These are phyloP conservation scores for Heterochromis multidens DNA, from an alignment of 2,113 vertebrate species.

Conservation along the genomic window DNA sequence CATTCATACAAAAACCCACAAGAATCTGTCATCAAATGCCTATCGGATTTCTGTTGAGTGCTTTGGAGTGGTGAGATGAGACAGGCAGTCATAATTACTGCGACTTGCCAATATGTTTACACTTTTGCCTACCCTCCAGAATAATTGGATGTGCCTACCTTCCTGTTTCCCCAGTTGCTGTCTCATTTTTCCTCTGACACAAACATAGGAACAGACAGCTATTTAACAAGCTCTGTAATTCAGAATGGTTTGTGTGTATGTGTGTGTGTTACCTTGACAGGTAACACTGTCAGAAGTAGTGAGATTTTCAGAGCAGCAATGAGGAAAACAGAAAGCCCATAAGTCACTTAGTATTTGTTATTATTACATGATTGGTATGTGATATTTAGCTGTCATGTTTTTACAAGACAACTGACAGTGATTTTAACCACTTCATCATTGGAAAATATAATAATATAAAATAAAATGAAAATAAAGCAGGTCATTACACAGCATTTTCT, in stretches of 20 bases:
- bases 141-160: constrained; percentile 19
- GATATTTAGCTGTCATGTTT: neutral
- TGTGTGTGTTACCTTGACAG: neutral
- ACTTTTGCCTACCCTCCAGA: constrained; percentile 3
- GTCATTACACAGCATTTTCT: neutral
- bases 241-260: neutral
- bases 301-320: neutral
- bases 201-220: constrained; percentile 14
- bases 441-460: neutral
- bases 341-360: neutral
- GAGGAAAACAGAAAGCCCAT: neutral
- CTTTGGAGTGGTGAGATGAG: constrained; percentile 1
- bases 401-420: neutral
- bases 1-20: neutral
- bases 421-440: neutral
- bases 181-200: constrained; percentile 8
- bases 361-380: neutral
- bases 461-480: neutral
- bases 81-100: constrained; percentile 18
- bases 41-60: neutral
- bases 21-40: constrained; percentile 8
- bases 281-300: neutral
- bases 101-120: constrained; percentile 12
- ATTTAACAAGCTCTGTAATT: neutral
- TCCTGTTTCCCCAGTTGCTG: neutral